phyloP scores from a whole-genome alignment of 2,888 invertebrate species.

The Xestoiulus laeticollis region DNA sequence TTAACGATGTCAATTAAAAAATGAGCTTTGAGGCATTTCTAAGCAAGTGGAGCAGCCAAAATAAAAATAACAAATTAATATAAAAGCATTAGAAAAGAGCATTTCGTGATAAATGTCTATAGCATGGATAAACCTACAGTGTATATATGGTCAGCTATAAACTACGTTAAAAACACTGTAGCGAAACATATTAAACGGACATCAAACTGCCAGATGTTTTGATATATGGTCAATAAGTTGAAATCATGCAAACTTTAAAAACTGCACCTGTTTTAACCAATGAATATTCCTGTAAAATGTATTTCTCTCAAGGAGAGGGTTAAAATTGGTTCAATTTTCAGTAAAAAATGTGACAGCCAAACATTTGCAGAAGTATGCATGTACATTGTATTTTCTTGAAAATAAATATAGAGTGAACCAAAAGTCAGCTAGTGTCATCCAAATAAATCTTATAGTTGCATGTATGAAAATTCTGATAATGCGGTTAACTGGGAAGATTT shows the following conservation, averaged over 20 bases:
- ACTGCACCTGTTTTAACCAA: background rate
- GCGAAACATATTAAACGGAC: background rate
- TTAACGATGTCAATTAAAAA: conserved; percentile 39
- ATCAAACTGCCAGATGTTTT: background rate
- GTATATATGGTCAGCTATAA: background rate
- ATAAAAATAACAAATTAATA: background rate
- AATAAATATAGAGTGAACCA: no score
- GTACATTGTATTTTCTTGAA: no score
- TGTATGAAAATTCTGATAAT: no score
- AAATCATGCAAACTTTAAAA: background rate
- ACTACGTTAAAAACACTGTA: background rate
- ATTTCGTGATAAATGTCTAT: background rate
- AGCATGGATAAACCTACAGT: background rate
- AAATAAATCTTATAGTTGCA: no score
- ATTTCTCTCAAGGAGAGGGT: background rate
- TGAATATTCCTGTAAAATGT: background rate
- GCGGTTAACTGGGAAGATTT: no score
- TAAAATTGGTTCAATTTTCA: no score
- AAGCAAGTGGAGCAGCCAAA: background rate
- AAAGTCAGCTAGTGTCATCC: no score
- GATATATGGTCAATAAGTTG: background rate
- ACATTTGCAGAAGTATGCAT: no score
- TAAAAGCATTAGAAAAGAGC: background rate
- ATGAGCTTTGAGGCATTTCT: background rate
- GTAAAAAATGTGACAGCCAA: no score